Conservation (phyloP, 2,797 vertebrate genomes). For the Protosalanx chinensis region DNA sequence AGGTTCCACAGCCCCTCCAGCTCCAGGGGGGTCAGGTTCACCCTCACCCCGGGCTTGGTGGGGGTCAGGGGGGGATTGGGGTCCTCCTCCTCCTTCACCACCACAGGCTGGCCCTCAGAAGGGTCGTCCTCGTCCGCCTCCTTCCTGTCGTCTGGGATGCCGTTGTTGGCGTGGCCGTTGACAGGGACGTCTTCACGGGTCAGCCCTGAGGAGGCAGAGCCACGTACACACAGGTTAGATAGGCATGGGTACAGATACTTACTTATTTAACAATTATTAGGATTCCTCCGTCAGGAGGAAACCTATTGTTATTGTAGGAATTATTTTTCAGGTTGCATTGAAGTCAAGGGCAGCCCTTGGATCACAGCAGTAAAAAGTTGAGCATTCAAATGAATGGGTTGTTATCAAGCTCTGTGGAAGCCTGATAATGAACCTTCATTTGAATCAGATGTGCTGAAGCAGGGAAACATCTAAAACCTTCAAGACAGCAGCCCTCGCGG, state of each 20-base stretch:
- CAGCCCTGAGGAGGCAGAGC: constrained; percentile 71
- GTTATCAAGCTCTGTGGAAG: too few species aligned
- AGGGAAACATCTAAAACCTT: too few species aligned
- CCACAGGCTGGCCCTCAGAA: constrained; percentile 66
- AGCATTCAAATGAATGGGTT: too few species aligned
- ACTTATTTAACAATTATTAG: too few species aligned
- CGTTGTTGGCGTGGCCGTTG: constrained; percentile 26
- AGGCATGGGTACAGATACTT: neutral
- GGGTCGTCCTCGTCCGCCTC: constrained; percentile 26
- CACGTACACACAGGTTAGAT: neutral
- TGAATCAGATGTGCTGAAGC: too few species aligned
- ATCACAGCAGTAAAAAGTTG: too few species aligned
- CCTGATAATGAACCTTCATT: too few species aligned
- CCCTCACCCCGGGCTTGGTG: constrained; percentile 44
- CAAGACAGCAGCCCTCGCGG: too few species aligned
- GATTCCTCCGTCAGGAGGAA: too few species aligned
- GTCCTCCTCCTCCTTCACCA: constrained; percentile 34
- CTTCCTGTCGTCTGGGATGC: constrained; percentile 27
- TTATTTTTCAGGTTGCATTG: too few species aligned
- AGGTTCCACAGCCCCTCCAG: constrained; percentile 92
- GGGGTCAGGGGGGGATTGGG: constrained; percentile 11
- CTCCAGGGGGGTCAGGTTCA: constrained; percentile 86
- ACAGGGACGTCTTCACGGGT: constrained; percentile 68
- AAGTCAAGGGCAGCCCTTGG: too few species aligned
- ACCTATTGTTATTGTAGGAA: too few species aligned